Evolutionary conservation across 2,113 vertebrate species (phyloP).

Genomic region (Nycticebus coucang): DNA sequence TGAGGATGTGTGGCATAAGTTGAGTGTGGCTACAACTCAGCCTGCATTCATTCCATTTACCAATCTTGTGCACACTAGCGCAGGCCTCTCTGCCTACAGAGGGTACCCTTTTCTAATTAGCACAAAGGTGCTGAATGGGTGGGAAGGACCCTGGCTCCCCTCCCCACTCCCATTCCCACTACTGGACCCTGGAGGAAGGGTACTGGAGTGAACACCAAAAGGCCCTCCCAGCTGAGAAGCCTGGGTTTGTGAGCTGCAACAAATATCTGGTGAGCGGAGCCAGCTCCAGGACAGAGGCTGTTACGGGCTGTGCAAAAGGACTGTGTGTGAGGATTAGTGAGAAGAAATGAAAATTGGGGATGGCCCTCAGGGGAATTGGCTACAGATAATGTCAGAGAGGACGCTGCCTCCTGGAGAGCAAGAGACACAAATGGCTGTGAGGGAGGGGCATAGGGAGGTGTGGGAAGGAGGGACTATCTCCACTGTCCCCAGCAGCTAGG

Average conservation of each 20-base stretch:
- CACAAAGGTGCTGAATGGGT: constrained; percentile 32
- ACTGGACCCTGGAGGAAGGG: background rate
- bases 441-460: background rate
- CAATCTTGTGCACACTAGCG: background rate
- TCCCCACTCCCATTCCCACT: background rate
- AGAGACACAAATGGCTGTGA: constrained; percentile 53
- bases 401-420: constrained; percentile 70
- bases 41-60: background rate
- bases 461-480: constrained; percentile 29
- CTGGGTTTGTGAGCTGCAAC: constrained; percentile 58
- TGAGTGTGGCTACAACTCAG: background rate
- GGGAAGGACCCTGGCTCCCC: background rate
- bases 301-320: constrained; percentile 78
- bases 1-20: background rate
- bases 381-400: constrained; percentile 74
- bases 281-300: constrained; percentile 71
- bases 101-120: constrained; percentile 50
- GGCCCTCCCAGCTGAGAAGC: constrained; percentile 41
- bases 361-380: constrained; percentile 71
- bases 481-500: constrained; percentile 1
- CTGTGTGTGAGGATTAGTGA: constrained; percentile 75
- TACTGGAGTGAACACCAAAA: constrained; percentile 29
- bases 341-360: constrained; percentile 81
- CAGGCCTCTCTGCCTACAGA: constrained; percentile 28
- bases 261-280: constrained; percentile 64